These are phyloP conservation scores for Pteria penguin DNA, from an alignment of 2,888 invertebrate species.

Conservation along the genomic window DNA sequence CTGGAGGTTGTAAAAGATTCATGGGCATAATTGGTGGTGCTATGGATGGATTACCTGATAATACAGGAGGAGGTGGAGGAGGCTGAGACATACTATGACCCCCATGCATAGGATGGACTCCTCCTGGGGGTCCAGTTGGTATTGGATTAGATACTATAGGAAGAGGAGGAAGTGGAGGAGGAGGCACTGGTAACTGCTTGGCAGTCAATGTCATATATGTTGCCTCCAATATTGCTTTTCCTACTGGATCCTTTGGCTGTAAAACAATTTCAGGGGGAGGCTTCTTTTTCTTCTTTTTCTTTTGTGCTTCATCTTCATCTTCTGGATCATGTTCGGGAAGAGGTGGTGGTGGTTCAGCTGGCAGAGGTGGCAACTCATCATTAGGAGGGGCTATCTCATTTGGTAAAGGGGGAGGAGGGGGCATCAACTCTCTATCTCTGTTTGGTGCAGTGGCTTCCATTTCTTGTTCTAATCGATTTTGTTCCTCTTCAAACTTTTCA, in stretches of 20 bases:
- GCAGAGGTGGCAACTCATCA: constrained; percentile 51
- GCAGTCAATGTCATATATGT: constrained; percentile 31
- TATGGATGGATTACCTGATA: neutral
- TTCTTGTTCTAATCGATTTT: constrained; percentile 19
- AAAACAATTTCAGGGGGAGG: constrained; percentile 42
- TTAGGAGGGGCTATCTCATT: constrained; percentile 51
- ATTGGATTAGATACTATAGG: constrained; percentile 38
- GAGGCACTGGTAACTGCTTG: constrained; percentile 31
- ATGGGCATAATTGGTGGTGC: constrained; percentile 15
- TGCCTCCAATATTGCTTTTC: constrained; percentile 40
- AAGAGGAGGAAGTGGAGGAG: constrained; percentile 44
- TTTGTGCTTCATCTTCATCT: constrained; percentile 26
- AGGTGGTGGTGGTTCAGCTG: constrained; percentile 36
- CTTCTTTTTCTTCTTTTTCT: constrained; percentile 30
- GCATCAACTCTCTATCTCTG: constrained; percentile 19
- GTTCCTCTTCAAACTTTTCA: constrained; percentile 4
- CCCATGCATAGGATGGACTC: neutral
- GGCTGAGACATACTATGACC: neutral
- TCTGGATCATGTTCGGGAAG: constrained; percentile 33
- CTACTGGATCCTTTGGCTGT: constrained; percentile 36
- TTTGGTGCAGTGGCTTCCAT: too few species aligned
- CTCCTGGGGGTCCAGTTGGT: constrained; percentile 12
- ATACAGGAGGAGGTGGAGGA: constrained; percentile 16
- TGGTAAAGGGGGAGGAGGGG: constrained; percentile 38
- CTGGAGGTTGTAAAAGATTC: constrained; percentile 6